phyloP scores from a whole-genome alignment of 2,888 invertebrate genomes.

The Metalampra italica region DNA sequence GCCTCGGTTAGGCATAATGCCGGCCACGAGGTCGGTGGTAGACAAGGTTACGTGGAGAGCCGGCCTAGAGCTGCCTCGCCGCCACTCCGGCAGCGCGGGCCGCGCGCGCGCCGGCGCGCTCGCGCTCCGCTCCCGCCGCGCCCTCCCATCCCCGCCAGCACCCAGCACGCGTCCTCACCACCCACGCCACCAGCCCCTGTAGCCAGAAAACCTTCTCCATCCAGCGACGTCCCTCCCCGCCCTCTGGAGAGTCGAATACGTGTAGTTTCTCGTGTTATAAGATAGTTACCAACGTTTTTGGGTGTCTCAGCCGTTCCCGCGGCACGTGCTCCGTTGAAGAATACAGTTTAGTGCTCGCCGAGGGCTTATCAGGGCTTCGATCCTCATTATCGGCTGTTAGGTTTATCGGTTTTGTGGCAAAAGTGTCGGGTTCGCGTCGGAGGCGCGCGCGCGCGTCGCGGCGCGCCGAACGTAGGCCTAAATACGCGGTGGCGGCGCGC shows the following conservation, averaged over 20 bases:
- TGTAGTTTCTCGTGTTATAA: too few species aligned
- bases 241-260: too few species aligned
- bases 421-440: conserved; percentile 22
- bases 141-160: too few species aligned
- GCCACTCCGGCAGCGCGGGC: conserved; percentile 50
- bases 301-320: too few species aligned
- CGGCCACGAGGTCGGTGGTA: conserved; percentile 32
- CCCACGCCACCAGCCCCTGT: too few species aligned
- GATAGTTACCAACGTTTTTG: too few species aligned
- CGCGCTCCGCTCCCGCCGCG: background rate
- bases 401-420: conserved; percentile 8
- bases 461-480: conserved; percentile 60
- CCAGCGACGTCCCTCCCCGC: too few species aligned
- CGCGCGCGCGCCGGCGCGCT: conserved; percentile 39
- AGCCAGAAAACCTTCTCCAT: too few species aligned
- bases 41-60: conserved; percentile 31
- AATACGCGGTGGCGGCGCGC: conserved; percentile 42
- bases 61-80: conserved; percentile 34
- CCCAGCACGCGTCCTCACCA: too few species aligned
- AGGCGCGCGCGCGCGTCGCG: conserved; percentile 13
- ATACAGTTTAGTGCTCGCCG: too few species aligned
- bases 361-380: background rate
- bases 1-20: conserved; percentile 51
- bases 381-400: conserved; percentile 17
- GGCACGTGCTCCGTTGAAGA: too few species aligned